Base-by-base conservation (phyloP, 1,140 invertebrate genomes). In the Scaptodrosophila lebanonensis region DNA sequence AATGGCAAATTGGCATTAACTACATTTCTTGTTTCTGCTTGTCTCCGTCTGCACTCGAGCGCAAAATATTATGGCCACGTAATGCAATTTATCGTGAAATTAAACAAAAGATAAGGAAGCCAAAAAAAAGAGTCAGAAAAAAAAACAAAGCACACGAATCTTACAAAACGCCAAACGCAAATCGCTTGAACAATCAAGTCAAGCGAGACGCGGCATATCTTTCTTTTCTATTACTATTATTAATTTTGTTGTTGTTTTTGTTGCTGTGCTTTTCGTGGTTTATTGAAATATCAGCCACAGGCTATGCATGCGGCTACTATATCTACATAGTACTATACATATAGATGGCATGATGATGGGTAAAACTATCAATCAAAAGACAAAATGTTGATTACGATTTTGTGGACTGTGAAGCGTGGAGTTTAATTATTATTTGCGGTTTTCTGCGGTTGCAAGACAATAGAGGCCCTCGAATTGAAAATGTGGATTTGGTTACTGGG, bases 281-380 rank as follows among this genome's bases (percentile, higher is more conserved):
- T 47, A 66, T 66, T 66, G 63, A 66, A 59, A 66, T 63, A 73
- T 40, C 36, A 65, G 66, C 67, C 63, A 35, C 47, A 36, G 64
- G 64, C 36, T 51, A 9, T 5, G 9, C 12, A 53, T n/a, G n/a
- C n/a, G n/a, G n/a, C n/a, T n/a, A n/a, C n/a, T n/a, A n/a, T n/a
- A n/a, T n/a, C n/a, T n/a, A n/a, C n/a, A n/a, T n/a, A n/a, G n/a
- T n/a, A n/a, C n/a, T 25, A 8, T 25, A 25, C 22, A 25, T 4
- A 8, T 25, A 8, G 22, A 3, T 25, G 22, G 8, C 3, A 25
- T 8, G 22, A 25, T 25, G 22, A 8, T 25, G 22, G 22, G 22
- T 25, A n/a, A n/a, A 79, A 79, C 73, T 79, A 79, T 79, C 73
- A 79, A 79, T 79, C 73, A 79, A 82, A 69, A 69, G 65, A 66